Conservation (phyloP, 2,113 vertebrate species). For the Carassius gibelio region DNA sequence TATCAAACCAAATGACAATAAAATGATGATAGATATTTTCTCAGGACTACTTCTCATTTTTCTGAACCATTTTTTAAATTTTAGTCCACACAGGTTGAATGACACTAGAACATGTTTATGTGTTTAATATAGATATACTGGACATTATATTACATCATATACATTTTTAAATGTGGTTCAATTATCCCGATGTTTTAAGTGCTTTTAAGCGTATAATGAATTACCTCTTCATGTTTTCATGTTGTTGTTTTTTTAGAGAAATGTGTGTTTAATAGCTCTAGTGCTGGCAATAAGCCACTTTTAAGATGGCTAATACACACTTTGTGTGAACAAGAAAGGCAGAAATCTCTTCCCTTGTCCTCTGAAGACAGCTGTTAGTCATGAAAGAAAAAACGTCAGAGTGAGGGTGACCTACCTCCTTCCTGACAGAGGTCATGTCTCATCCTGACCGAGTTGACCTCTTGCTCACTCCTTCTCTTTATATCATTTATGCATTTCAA, state of each 20-base stretch:
- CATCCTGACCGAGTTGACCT: not conserved
- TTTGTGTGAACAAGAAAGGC: not conserved
- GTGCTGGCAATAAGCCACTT: not conserved
- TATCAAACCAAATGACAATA: not conserved
- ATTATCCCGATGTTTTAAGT: not conserved
- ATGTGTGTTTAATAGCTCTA: not conserved
- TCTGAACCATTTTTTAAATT: not conserved
- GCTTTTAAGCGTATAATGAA: not conserved
- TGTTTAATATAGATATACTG: no score
- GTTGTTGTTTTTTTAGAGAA: not conserved
- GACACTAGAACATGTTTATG: not conserved
- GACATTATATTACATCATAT: no score
- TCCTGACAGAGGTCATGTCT: not conserved
- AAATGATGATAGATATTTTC: not conserved
- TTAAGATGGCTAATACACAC: not conserved
- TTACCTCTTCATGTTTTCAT: not conserved
- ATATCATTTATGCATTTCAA: not conserved
- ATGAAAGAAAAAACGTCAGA: not conserved
- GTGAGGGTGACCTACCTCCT: not conserved
- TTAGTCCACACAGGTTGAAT: not conserved
- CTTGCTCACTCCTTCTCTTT: not conserved
- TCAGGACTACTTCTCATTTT: not conserved
- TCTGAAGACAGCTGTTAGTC: not conserved
- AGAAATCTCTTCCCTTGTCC: constrained; percentile 11
- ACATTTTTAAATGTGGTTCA: not conserved